Evolutionary conservation across 2,888 invertebrate genomes (phyloP).

Genomic region (Nemurella pictetii): DNA sequence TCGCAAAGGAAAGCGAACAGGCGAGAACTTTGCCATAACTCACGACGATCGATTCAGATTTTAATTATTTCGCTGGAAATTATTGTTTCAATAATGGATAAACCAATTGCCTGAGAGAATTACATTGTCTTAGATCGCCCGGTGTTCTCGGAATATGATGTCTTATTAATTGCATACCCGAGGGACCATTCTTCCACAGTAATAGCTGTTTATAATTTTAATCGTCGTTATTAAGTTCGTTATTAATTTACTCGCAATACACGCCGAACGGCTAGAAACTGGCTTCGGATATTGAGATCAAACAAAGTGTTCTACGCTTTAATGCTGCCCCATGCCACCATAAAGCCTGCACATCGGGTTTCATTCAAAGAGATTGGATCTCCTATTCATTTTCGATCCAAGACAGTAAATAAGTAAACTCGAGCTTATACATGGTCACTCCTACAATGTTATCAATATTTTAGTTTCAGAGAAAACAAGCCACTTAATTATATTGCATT

Average conservation of each 20-base stretch:
- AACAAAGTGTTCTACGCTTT: not conserved
- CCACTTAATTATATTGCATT: not conserved
- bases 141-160: not conserved
- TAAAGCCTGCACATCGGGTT: not conserved
- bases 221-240: not conserved
- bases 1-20: not conserved
- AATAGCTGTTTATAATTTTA: not conserved
- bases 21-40: not conserved
- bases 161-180: not conserved
- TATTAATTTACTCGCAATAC: not conserved
- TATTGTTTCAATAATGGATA: not conserved
- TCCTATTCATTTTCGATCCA: not conserved
- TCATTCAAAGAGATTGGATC: not conserved
- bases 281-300: not conserved
- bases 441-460: not conserved
- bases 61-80: not conserved
- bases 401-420: not conserved
- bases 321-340: not conserved
- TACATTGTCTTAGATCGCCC: not conserved
- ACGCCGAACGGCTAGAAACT: not conserved
- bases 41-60: not conserved
- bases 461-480: not conserved
- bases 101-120: not conserved
- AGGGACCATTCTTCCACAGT: not conserved
- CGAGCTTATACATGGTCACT: not conserved